phyloP scores from a whole-genome alignment of 2,888 invertebrate genomes.

The Poecilus cupreus region DNA sequence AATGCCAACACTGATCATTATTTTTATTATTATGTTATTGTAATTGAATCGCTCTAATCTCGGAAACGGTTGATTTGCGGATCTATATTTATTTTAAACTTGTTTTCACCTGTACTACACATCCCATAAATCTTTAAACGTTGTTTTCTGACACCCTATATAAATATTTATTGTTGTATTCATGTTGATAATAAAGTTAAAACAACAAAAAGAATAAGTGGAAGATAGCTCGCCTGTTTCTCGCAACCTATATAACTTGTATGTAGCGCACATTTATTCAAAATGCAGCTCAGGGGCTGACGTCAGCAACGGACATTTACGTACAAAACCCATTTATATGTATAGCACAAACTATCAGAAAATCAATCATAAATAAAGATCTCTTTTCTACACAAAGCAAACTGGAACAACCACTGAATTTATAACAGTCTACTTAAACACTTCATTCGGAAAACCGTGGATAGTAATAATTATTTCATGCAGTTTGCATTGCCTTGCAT shows the following conservation, averaged over 20 bases:
- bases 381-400: background rate
- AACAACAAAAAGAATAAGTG: slow-evolving; percentile 9
- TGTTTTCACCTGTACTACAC: too few species aligned
- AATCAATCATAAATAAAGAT: slow-evolving; percentile 43
- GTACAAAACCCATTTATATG: slow-evolving; percentile 45
- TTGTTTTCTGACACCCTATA: too few species aligned
- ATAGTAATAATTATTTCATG: background rate
- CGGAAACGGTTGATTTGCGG: too few species aligned
- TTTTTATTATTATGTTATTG: too few species aligned
- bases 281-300: slow-evolving; percentile 41
- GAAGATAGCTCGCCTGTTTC: slow-evolving; percentile 17
- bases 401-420: background rate
- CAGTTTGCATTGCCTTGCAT: too few species aligned
- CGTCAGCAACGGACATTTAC: slow-evolving; percentile 44
- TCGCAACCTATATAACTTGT: slow-evolving; percentile 45
- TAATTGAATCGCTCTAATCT: too few species aligned
- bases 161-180: too few species aligned
- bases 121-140: too few species aligned
- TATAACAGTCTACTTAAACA: background rate
- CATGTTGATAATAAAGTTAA: background rate
- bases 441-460: background rate
- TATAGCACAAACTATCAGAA: slow-evolving; percentile 40
- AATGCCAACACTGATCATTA: too few species aligned
- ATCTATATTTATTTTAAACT: too few species aligned
- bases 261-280: slow-evolving; percentile 44